Evolutionary conservation across 2,888 invertebrate species (phyloP), one percentile per base, ranked within the genome.

Genomic region (Andrena praecox): DNA sequence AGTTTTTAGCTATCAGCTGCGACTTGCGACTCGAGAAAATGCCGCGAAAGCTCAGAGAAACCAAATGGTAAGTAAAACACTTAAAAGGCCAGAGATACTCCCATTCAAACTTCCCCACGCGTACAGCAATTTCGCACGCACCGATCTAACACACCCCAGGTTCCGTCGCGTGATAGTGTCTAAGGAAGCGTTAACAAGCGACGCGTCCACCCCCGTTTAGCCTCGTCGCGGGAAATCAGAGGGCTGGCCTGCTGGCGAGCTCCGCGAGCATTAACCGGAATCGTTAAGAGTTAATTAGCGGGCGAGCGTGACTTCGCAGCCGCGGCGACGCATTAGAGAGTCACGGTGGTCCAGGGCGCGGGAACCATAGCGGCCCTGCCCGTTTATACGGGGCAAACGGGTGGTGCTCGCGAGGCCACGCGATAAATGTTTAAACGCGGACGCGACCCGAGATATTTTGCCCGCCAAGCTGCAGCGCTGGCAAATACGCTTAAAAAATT

Each of bases 281-380:
- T 67, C 54, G 80, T 71, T 5, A 4, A 50, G 29, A 33, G 62
- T 77, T 77, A 81, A 69, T 77, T 81, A 73, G 24, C 72, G 67
- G 2, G 64, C 10, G 64, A 60, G 66, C 77, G 72, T 68, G 80
- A 80, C 50, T 31, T 31, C 3, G 66, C 76, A 70, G 59, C 64
- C 20, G 8, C 16, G 33, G 56, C 12, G n/a, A 29, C n/a, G 60
- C 60, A 54, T 67, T 72, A 42, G n/a, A 12, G 33, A 67, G 50
- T 12, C 0, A 12, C 12, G 56, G 24, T 1, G 24, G 20, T 56
- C 24, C 20, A 10, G 56, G 24, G 24, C 56, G 24, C 56, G 24
- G 52, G 42, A 42, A 54, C 72, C 29, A 27, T 20, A 0, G 60
- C 71, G 60, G 42, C 4, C 33, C 8, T n/a, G 16, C 33, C 33